phyloP scores from a whole-genome alignment of 1,140 invertebrate species.

The Heliothis subflexa region DNA sequence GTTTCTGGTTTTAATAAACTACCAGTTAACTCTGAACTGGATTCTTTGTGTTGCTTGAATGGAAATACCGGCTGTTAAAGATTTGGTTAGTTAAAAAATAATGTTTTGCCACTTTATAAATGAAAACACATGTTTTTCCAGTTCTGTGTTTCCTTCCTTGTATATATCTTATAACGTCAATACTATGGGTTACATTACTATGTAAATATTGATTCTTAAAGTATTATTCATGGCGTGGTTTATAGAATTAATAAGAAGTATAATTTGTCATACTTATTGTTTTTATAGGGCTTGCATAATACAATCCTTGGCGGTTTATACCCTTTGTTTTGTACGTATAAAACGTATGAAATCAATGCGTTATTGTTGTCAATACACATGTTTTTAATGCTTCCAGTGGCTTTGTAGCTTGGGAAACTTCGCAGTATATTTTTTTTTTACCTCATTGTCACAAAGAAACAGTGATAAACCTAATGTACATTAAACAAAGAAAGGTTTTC shows the following conservation, averaged over 20 bases:
- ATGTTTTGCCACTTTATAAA: not conserved
- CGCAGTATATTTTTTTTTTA: conserved; percentile 20
- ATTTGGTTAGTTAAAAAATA: not conserved
- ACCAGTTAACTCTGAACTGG: conserved; percentile 21
- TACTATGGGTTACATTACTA: conserved; percentile 10
- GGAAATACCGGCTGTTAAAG: no score
- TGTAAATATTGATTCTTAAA: not conserved
- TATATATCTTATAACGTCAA: conserved; percentile 18
- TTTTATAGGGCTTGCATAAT: conserved; percentile 32
- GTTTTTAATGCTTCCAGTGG: not conserved
- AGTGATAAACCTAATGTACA: not conserved
- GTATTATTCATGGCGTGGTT: conserved; percentile 28
- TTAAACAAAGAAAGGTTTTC: conserved; percentile 1
- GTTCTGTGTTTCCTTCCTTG: not conserved
- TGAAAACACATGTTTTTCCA: not conserved
- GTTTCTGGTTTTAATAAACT: conserved; percentile 21
- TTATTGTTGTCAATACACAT: conserved; percentile 26
- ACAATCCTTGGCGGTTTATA: conserved; percentile 1
- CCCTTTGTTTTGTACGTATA: not conserved
- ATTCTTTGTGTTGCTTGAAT: conserved; percentile 6
- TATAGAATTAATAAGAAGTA: conserved; percentile 13
- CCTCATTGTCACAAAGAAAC: conserved; percentile 22
- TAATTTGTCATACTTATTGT: conserved; percentile 30
- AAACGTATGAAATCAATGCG: not conserved
- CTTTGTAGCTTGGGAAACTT: conserved; percentile 31